These are phyloP conservation scores for Urechis unicinctus DNA, from an alignment of 2,888 invertebrate genomes.

Conservation along the genomic window DNA sequence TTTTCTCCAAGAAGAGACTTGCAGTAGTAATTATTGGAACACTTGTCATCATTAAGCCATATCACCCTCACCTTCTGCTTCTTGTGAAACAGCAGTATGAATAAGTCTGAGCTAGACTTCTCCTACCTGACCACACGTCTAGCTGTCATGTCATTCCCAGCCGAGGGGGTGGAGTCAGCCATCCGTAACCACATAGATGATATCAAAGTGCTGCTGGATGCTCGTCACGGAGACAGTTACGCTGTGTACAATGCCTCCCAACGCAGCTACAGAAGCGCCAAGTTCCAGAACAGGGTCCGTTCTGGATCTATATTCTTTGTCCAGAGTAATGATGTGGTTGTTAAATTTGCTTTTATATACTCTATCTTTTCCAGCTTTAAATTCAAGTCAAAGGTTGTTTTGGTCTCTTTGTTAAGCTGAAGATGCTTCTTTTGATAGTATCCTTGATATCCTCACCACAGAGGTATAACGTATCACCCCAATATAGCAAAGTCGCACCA, in stretches of 20 bases:
- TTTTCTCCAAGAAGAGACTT: background rate
- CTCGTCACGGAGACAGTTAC: slow-evolving; percentile 65
- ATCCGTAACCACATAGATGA: slow-evolving; percentile 91
- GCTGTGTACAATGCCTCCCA: slow-evolving; percentile 79
- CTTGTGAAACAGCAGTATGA: slow-evolving; percentile 46
- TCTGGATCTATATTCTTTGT: no score
- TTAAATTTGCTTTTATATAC: background rate
- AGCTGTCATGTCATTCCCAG: slow-evolving; percentile 90
- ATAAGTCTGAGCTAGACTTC: slow-evolving; percentile 70
- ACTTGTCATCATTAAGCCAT: no score
- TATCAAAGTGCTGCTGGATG: slow-evolving; percentile 71
- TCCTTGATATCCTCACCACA: no score
- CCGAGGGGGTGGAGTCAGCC: slow-evolving; percentile 83
- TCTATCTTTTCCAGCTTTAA: background rate
- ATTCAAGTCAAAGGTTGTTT: no score
- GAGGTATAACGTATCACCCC: no score
- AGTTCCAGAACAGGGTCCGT: slow-evolving; percentile 53
- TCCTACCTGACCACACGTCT: slow-evolving; percentile 86
- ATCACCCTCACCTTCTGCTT: no score
- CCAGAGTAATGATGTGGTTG: background rate
- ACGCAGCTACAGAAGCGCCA: slow-evolving; percentile 53
- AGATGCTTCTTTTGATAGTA: no score
- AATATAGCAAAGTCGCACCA: no score
- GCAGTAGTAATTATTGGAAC: background rate
- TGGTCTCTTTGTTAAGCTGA: no score